Conservation (phyloP, 1,140 invertebrate species). For the Dendrolimus punctatus region DNA sequence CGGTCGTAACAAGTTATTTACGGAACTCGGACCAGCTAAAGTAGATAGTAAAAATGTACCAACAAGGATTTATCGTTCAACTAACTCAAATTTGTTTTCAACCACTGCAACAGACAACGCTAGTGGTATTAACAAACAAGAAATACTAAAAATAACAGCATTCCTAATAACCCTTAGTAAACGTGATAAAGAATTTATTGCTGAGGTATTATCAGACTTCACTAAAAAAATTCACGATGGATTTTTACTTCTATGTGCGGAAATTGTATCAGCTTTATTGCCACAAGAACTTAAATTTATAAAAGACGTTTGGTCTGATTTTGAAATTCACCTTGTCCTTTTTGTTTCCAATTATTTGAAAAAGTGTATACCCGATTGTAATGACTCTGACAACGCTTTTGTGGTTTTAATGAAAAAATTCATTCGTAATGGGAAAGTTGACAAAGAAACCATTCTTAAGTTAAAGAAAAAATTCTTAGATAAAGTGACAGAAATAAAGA, state of each 20-base stretch:
- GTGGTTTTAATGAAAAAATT: conserved; percentile 4
- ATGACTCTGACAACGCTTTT: conserved; percentile 4
- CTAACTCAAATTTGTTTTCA: no score
- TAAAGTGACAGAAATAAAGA: no score
- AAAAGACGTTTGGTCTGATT: neutral
- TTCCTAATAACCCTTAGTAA: conserved; percentile 5
- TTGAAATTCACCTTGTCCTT: conserved; percentile 6
- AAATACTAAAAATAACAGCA: conserved; percentile 10
- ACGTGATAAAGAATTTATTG: conserved; percentile 9
- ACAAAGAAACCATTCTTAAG: conserved; percentile 4
- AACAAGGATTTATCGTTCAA: conserved; percentile 11
- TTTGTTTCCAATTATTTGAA: conserved; percentile 8
- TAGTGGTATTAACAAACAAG: conserved; percentile 3
- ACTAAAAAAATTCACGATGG: conserved; percentile 7
- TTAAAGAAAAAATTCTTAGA: conserved; percentile 4
- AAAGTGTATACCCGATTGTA: neutral
- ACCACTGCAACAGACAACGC: no score
- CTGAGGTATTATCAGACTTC: conserved; percentile 7
- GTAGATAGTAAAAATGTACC: conserved; percentile 14
- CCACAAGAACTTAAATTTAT: conserved; percentile 5
- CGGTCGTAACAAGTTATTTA: conserved; percentile 9
- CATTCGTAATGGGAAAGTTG: conserved; percentile 8
- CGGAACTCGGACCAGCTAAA: conserved; percentile 12
- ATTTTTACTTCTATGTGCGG: conserved; percentile 11
- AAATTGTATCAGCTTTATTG: conserved; percentile 5